These are phyloP conservation scores for Drosophila lini DNA, from an alignment of 1,140 invertebrate genomes.

Conservation along the genomic window DNA sequence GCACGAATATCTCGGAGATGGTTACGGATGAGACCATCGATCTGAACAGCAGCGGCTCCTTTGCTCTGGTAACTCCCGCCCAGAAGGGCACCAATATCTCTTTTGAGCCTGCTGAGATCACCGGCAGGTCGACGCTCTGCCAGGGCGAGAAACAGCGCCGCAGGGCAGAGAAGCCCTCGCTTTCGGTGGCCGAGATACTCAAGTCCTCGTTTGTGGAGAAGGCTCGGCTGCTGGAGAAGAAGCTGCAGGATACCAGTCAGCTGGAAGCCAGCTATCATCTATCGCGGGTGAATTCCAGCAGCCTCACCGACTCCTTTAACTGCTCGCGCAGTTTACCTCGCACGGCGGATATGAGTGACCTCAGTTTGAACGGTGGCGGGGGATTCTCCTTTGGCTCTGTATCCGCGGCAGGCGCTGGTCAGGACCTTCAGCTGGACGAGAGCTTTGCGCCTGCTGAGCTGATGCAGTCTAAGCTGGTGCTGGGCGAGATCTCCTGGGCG, in stretches of 20 bases:
- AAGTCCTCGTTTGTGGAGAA: slow-evolving; percentile 72
- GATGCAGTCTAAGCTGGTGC: slow-evolving; percentile 75
- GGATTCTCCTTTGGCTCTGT: slow-evolving; percentile 69
- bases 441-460: slow-evolving; percentile 74
- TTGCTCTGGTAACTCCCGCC: slow-evolving; percentile 35
- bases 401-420: slow-evolving; percentile 10
- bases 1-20: slow-evolving; percentile 74
- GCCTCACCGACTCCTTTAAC: slow-evolving; percentile 47
- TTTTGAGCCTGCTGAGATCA: slow-evolving; percentile 78
- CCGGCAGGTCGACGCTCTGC: slow-evolving; percentile 72
- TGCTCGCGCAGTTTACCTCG: slow-evolving; percentile 69
- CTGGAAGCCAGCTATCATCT: slow-evolving; percentile 7
- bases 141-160: slow-evolving; percentile 21
- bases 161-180: slow-evolving; percentile 16
- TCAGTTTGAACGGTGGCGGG: slow-evolving; percentile 59
- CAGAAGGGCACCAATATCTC: slow-evolving; percentile 57
- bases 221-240: slow-evolving; percentile 63
- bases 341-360: slow-evolving; percentile 69
- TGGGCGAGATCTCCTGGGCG: slow-evolving; percentile 79
- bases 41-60: slow-evolving; percentile 60
- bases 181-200: slow-evolving; percentile 69
- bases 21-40: slow-evolving; percentile 77
- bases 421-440: slow-evolving; percentile 46
- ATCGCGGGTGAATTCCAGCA: slow-evolving; percentile 26
- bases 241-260: slow-evolving; percentile 35